A percentile compares a stretch with the other conserved stretches of the same genome.
phyloP scores from a whole-genome alignment of 2,797 vertebrate species.

The Cercopithecus neglectus region DNA sequence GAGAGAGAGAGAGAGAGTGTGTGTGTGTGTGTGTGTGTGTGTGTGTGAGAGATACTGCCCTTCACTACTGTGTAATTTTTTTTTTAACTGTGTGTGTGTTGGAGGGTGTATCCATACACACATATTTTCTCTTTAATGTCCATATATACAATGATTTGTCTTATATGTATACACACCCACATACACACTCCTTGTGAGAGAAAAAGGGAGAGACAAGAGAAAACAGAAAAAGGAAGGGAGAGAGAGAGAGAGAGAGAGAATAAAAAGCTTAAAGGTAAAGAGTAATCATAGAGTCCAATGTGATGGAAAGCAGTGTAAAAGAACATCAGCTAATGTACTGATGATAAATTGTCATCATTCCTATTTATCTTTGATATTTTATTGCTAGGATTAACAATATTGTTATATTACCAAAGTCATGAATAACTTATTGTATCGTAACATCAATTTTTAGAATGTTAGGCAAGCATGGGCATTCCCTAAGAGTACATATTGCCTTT shows the following conservation, averaged over 20 bases:
- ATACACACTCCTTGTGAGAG: neutral
- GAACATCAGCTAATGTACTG: neutral
- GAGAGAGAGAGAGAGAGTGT: no score
- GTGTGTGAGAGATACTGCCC: neutral
- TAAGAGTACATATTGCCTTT: neutral
- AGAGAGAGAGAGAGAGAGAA: neutral
- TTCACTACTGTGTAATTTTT: neutral
- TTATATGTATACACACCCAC: no score
- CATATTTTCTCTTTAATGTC: neutral
- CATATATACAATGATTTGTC: neutral
- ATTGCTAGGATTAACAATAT: neutral
- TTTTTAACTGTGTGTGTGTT: neutral
- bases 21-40: neutral
- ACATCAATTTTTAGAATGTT: neutral
- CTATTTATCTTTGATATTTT: neutral
- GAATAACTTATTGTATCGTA: neutral
- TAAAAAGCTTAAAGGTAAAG: neutral
- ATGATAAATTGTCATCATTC: neutral
- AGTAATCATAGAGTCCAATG: neutral
- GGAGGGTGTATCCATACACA: neutral
- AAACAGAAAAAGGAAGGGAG: neutral
- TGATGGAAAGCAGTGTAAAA: neutral
- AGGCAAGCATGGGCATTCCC: neutral
- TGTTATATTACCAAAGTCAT: neutral
- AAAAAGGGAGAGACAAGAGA: neutral